Percentiles rank a stretch among this genome's conserved stretches.
phyloP scores from a whole-genome alignment of 2,888 invertebrate genomes.

The Oeneis ivallda region DNA sequence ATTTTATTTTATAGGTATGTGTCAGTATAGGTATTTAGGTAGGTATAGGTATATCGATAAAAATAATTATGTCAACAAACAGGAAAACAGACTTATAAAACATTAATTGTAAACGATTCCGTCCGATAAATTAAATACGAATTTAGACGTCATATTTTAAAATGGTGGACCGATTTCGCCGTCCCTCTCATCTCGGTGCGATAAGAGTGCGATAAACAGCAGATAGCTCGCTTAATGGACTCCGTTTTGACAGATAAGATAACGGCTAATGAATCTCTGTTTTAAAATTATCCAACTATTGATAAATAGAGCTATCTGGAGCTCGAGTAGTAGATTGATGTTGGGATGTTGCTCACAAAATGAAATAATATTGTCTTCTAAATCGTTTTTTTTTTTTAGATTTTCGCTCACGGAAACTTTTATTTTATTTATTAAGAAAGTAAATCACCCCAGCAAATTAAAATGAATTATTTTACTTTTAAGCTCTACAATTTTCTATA shows the following conservation, averaged over 20 bases:
- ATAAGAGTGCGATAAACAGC: constrained; percentile 60
- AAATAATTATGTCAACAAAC: constrained; percentile 11
- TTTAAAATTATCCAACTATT: constrained; percentile 47
- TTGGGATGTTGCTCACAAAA: constrained; percentile 4
- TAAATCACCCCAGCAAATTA: no score
- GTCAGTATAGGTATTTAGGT: no score
- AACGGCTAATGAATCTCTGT: constrained; percentile 63
- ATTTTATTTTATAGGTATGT: no score
- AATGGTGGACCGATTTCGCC: constrained; percentile 55
- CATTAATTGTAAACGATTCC: constrained; percentile 30
- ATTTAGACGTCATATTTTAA: constrained; percentile 53
- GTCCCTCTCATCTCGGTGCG: constrained; percentile 57
- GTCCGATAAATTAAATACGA: constrained; percentile 55
- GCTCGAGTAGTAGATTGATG: constrained; percentile 22
- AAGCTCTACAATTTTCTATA: no score
- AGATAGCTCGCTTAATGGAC: constrained; percentile 65
- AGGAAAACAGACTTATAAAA: constrained; percentile 16
- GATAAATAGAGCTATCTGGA: constrained; percentile 41
- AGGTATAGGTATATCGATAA: not conserved
- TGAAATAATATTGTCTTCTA: not conserved
- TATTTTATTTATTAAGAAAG: no score
- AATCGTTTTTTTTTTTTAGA: no score
- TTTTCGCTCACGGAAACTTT: no score
- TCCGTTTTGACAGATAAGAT: constrained; percentile 63
- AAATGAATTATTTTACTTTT: no score